A percentile compares a stretch with the other conserved stretches of the same genome.
These are phyloP conservation scores for Pseudococcus viburni DNA, from an alignment of 2,888 invertebrate genomes.

Conservation along the genomic window DNA sequence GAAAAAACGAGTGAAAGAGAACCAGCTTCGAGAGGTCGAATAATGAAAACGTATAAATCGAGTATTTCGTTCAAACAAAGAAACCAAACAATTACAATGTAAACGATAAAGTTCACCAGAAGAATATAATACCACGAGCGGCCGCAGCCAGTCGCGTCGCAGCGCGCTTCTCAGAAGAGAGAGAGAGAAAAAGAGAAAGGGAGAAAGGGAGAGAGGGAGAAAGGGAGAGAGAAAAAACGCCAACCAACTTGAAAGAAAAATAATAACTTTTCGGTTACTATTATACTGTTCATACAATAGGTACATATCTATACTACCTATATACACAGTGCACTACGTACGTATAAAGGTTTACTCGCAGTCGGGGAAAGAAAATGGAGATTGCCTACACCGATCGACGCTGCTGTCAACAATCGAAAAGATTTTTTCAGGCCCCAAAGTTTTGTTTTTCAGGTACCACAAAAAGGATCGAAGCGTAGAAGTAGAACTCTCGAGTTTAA, in stretches of 20 bases:
- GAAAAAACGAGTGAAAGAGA: neutral
- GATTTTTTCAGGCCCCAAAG: too few species aligned
- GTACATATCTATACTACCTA: neutral
- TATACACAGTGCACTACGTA: too few species aligned
- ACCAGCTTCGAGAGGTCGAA: neutral
- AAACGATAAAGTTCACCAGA: slow-evolving; percentile 30
- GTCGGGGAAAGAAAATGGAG: too few species aligned
- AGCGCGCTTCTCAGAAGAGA: too few species aligned
- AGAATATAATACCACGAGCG: slow-evolving; percentile 24
- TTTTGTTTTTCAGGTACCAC: too few species aligned
- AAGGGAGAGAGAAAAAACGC: neutral
- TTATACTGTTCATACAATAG: neutral
- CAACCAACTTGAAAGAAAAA: neutral
- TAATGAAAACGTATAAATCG: slow-evolving; percentile 36
- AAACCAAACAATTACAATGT: slow-evolving; percentile 31
- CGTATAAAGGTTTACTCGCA: too few species aligned
- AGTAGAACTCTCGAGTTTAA: too few species aligned
- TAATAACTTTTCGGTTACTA: slow-evolving; percentile 29
- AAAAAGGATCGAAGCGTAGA: too few species aligned
- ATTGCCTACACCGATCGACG: too few species aligned
- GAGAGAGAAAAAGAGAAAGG: too few species aligned
- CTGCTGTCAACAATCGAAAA: too few species aligned
- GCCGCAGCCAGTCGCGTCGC: neutral
- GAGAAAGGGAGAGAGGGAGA: neutral
- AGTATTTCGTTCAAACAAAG: slow-evolving; percentile 25